Conservation (phyloP, 2,888 invertebrate genomes). For the Eupithecia pulchellata region DNA sequence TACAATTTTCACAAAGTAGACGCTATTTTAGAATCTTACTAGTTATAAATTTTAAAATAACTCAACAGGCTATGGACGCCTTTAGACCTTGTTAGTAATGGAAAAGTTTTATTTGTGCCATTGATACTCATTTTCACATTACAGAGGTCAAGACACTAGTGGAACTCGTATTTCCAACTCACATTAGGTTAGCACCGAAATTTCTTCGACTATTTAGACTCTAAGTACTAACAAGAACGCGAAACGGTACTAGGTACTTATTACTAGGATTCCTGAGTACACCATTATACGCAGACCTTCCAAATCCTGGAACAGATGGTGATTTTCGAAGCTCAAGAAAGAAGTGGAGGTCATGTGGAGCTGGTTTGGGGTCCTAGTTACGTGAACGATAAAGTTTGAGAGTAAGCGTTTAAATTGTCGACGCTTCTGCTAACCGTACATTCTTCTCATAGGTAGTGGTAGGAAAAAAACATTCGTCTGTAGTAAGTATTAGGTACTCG, state of each 20-base stretch:
- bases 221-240: slow-evolving; percentile 73
- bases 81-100: too few species aligned
- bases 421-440: slow-evolving; percentile 78
- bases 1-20: too few species aligned
- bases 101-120: too few species aligned
- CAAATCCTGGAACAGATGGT: slow-evolving; percentile 47
- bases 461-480: slow-evolving; percentile 44
- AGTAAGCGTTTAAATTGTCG: slow-evolving; percentile 82
- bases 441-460: slow-evolving; percentile 65
- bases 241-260: slow-evolving; percentile 71
- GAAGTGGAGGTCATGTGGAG: slow-evolving; percentile 53
- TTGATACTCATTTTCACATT: neutral
- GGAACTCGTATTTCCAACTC: neutral
- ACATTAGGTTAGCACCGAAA: slow-evolving; percentile 61
- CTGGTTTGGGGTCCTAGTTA: slow-evolving; percentile 74
- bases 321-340: slow-evolving; percentile 42
- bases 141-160: neutral
- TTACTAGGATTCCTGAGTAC: slow-evolving; percentile 76
- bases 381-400: slow-evolving; percentile 81
- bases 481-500: too few species aligned
- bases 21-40: too few species aligned
- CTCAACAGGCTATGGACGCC: too few species aligned
- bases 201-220: slow-evolving; percentile 64
- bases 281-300: slow-evolving; percentile 52
- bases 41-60: too few species aligned